Evolutionary conservation across 2,797 vertebrate genomes (phyloP).

Genomic region (Sebastes itinus): DNA sequence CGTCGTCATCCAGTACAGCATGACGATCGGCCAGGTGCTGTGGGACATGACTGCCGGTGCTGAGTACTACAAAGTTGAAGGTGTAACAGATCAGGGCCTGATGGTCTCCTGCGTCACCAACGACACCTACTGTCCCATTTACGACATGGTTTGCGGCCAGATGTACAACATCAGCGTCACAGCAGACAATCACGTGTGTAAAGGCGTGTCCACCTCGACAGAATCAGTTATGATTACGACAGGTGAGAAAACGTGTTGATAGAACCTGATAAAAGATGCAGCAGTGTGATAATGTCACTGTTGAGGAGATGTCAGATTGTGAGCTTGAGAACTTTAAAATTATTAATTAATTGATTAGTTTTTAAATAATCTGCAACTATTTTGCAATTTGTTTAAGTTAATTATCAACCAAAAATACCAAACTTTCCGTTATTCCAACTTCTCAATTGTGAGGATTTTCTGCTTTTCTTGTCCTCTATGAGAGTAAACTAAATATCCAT

Average conservation of each 20-base stretch:
- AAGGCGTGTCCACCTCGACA: conserved; percentile 40
- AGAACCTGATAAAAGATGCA: not conserved
- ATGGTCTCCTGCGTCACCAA: conserved; percentile 57
- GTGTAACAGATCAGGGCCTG: conserved; percentile 67
- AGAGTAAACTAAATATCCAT: not conserved
- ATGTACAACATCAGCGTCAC: conserved; percentile 75
- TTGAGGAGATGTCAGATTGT: not conserved
- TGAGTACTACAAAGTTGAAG: conserved; percentile 63
- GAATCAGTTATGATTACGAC: conserved; percentile 53
- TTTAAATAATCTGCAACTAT: not conserved
- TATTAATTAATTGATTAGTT: not conserved
- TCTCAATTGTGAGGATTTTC: not conserved
- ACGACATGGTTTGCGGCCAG: conserved; percentile 75
- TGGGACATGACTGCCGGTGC: conserved; percentile 77
- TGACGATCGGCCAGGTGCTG: conserved; percentile 67
- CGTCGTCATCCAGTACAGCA: conserved; percentile 63
- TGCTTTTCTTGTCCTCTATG: not conserved
- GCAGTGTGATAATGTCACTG: not conserved
- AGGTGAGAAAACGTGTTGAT: conserved; percentile 61
- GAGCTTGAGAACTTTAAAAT: not conserved
- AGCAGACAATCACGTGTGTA: conserved; percentile 70
- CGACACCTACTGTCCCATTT: conserved; percentile 74
- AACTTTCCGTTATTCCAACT: not conserved
- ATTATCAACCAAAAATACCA: not conserved
- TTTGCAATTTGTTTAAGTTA: not conserved